These are phyloP conservation scores for Bhutanitis thaidina DNA, from an alignment of 2,888 invertebrate species.

Conservation along the genomic window DNA sequence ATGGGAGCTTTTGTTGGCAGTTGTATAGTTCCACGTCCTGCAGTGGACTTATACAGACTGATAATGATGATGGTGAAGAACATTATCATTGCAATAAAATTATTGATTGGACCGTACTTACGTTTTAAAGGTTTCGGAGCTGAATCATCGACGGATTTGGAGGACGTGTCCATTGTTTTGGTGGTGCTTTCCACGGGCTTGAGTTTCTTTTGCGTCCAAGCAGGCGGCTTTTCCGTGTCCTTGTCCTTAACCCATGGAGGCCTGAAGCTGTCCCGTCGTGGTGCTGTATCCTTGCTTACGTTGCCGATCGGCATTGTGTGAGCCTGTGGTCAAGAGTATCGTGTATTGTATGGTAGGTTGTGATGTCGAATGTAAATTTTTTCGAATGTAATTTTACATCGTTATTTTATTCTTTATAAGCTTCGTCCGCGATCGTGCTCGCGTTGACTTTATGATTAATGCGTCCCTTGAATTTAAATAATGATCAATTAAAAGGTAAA, in stretches of 20 bases:
- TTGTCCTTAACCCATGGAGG: constrained; percentile 88
- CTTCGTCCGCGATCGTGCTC: no score
- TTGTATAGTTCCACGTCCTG: no score
- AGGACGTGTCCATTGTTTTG: constrained; percentile 35
- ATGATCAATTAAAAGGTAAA: no score
- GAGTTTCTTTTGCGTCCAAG: constrained; percentile 81
- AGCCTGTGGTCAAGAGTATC: constrained; percentile 33
- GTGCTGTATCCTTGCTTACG: constrained; percentile 71
- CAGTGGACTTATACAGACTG: no score
- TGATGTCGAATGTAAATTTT: neutral
- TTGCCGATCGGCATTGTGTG: constrained; percentile 70
- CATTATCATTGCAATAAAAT: no score
- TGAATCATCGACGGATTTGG: constrained; percentile 30
- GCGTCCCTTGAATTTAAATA: no score
- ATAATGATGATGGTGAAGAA: no score
- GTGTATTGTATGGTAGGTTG: constrained; percentile 1
- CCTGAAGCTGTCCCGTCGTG: constrained; percentile 83
- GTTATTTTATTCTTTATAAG: no score
- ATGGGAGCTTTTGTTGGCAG: no score
- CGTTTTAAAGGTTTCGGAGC: constrained; percentile 55
- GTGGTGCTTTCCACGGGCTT: constrained; percentile 57
- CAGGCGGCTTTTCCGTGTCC: constrained; percentile 79
- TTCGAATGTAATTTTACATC: no score
- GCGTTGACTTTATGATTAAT: no score
- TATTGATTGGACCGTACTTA: no score